Conservation (phyloP, 2,113 vertebrate genomes). For the Chiloscyllium plagiosum region DNA sequence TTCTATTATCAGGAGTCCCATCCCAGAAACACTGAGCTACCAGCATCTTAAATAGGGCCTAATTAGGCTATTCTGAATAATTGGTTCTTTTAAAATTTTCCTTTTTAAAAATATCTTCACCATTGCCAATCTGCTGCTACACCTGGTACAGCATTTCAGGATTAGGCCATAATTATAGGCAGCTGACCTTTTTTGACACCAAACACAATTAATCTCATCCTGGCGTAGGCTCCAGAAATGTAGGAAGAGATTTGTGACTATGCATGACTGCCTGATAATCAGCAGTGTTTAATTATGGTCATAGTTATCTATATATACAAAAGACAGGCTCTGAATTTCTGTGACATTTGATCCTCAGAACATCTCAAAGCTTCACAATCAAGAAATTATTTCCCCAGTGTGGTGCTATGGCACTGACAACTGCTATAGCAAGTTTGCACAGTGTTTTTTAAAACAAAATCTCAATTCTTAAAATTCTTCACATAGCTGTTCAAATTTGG, state of each 20-base stretch:
- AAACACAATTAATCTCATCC: neutral
- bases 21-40: neutral
- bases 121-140: neutral
- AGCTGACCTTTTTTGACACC: neutral
- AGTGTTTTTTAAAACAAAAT: neutral
- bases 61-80: conserved; percentile 16
- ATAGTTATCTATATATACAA: neutral
- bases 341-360: neutral
- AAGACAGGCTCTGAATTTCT: neutral
- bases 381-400: neutral
- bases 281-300: neutral
- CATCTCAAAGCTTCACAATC: neutral
- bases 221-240: neutral
- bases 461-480: neutral
- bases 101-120: neutral
- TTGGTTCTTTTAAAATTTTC: neutral
- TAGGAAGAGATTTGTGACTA: neutral
- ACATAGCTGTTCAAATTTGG: neutral
- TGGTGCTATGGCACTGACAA: neutral
- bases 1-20: neutral
- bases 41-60: neutral
- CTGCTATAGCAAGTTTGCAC: neutral
- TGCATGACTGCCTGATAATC: neutral
- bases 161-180: neutral
- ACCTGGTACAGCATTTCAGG: neutral